phyloP scores from a whole-genome alignment of 2,888 invertebrate species.

The Limenitis camilla region DNA sequence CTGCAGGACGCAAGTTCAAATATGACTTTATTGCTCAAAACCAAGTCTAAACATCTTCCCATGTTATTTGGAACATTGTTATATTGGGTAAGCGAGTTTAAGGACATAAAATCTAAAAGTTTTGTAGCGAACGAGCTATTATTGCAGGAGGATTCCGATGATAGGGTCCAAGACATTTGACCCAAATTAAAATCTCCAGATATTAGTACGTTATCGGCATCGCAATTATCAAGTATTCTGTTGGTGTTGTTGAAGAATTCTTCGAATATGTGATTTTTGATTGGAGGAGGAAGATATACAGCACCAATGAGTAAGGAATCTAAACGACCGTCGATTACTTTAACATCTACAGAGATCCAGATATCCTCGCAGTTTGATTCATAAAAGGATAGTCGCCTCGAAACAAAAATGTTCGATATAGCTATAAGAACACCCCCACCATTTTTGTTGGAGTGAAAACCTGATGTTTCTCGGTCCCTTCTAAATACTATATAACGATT shows the following conservation, averaged over 20 bases:
- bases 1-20: neutral
- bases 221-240: neutral
- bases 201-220: neutral
- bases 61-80: slow-evolving; percentile 7
- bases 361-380: too few species aligned
- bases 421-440: too few species aligned
- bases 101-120: slow-evolving; percentile 11
- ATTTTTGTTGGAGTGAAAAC: too few species aligned
- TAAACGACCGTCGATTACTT: neutral
- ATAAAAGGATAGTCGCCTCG: too few species aligned
- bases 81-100: slow-evolving; percentile 9
- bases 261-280: neutral
- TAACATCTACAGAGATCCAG: too few species aligned
- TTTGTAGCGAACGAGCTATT: neutral
- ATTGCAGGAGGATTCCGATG: neutral
- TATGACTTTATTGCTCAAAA: slow-evolving; percentile 1
- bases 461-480: slow-evolving; percentile 16
- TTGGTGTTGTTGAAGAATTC: slow-evolving; percentile 3
- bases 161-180: slow-evolving; percentile 5
- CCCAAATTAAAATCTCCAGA: slow-evolving; percentile 13
- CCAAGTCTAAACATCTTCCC: slow-evolving; percentile 9
- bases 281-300: slow-evolving; percentile 2
- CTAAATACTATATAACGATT: slow-evolving; percentile 21
- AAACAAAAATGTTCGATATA: neutral
- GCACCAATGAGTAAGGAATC: slow-evolving; percentile 4